Evolutionary conservation across 1,140 invertebrate genomes (phyloP), one percentile per base, ranked within the genome.

Genomic region (Nasonia giraulti): DNA sequence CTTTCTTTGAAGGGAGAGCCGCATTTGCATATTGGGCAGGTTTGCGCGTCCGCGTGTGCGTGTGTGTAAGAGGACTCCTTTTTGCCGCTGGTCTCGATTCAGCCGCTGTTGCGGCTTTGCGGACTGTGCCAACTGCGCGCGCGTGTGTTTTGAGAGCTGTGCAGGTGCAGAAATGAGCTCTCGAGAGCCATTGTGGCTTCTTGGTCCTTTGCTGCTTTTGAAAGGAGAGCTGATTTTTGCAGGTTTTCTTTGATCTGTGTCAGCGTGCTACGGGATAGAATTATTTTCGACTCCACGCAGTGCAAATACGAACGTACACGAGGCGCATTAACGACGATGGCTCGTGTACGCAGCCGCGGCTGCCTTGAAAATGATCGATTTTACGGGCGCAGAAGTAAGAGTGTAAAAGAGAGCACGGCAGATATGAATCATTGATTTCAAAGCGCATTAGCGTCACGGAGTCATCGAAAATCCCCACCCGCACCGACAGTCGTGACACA

Each of bases 11-110:
- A 71, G 55, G 33, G 33, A 62, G 47, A 27, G 23, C 23, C 11
- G 1, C 17, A 71, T 80, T 80, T 80, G 66, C 66, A 80, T 80
- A 71, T 27, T 71, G 10, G n/a, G 78, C 66, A 68, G 44, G n/a
- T 55, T 77, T 55, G n/a, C 27, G 40, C 7, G 50, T 55, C 50
- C 17, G 50, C 10, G 4, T n/a, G 55, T 17, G 47, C 20, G 20
- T 17, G 55, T 20, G 55, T 1, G 14, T 12, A 11, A 37, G 33
- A 37, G 33, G 33, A 37, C 40, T 50, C 6, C 40, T 77, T 73
- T 47, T 77, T 77, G 75, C 11, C 12, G 17, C 31, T 40, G 27
- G 17, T 23, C 77, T 17, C 68, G 68, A 69, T 12, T 69, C 68
- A 69, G 68, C 27, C 4, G 62, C 12, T 66, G 14, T 66, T 66